Percentiles rank a stretch among this genome's conserved stretches.
These are phyloP conservation scores for Trichomycterus rosablanca DNA, from an alignment of 2,113 vertebrate genomes.

Conservation along the genomic window DNA sequence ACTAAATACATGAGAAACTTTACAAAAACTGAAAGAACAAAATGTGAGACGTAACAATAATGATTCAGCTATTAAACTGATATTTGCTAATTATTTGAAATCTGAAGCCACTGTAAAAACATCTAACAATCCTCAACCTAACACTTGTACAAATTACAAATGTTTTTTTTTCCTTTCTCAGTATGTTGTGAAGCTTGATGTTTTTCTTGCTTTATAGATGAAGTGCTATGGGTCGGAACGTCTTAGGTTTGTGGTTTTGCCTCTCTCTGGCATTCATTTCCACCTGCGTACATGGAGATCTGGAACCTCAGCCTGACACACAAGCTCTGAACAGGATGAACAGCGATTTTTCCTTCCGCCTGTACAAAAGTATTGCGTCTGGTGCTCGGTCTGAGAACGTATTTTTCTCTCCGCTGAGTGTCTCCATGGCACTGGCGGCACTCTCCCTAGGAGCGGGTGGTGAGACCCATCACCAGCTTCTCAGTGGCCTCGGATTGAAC, in stretches of 20 bases:
- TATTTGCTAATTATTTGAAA: no score
- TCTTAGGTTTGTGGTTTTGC: conserved; percentile 11
- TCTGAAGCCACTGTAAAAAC: no score
- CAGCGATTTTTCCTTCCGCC: conserved; percentile 60
- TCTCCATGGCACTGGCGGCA: conserved; percentile 66
- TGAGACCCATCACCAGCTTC: conserved; percentile 63
- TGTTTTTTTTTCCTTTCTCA: no score
- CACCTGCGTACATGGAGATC: neutral
- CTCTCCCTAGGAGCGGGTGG: conserved; percentile 63
- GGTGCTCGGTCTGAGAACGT: conserved; percentile 61
- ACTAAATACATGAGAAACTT: no score
- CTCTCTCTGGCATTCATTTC: conserved; percentile 13
- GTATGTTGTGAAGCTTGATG: no score
- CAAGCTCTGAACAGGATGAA: conserved; percentile 54
- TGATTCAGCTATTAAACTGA: no score
- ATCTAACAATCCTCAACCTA: no score
- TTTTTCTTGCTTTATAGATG: neutral
- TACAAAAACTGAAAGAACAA: no score
- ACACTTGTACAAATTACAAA: no score
- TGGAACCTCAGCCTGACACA: neutral
- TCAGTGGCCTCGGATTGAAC: conserved; percentile 58
- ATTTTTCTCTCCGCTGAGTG: conserved; percentile 73
- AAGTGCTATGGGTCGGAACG: neutral
- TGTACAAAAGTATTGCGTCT: conserved; percentile 64
- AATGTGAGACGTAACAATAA: no score